Conservation (phyloP, 2,113 vertebrate genomes). For the Chaetura pelagica region DNA sequence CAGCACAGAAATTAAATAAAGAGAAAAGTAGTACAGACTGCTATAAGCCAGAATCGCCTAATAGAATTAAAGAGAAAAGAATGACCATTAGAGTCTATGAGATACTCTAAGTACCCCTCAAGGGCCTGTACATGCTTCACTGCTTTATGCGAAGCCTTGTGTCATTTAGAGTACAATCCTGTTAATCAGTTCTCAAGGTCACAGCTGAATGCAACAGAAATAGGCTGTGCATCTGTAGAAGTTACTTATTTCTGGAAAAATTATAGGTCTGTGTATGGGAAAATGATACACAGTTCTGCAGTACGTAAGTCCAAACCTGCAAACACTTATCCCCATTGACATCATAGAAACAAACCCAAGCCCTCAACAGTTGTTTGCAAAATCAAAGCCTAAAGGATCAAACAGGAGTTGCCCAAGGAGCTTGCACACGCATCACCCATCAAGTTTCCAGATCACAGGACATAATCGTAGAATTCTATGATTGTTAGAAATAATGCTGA, state of each 20-base stretch:
- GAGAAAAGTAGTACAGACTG: neutral
- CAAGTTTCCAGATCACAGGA: neutral
- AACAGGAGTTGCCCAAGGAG: neutral
- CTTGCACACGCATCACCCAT: too few species aligned
- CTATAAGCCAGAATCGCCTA: slow-evolving; percentile 19
- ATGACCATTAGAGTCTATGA: slow-evolving; percentile 43
- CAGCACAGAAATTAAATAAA: slow-evolving; percentile 34
- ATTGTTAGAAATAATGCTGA: neutral
- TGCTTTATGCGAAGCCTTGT: slow-evolving; percentile 33
- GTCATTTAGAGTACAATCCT: neutral
- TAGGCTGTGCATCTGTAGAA: neutral
- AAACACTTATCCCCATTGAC: neutral
- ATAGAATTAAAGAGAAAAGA: slow-evolving; percentile 46
- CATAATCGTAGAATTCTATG: too few species aligned
- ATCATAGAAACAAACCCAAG: neutral
- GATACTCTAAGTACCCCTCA: slow-evolving; percentile 39
- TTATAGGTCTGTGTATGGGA: neutral
- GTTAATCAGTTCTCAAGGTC: slow-evolving; percentile 59
- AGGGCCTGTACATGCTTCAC: slow-evolving; percentile 38
- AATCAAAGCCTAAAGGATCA: neutral
- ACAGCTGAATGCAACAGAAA: neutral
- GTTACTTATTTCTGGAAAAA: slow-evolving; percentile 10
- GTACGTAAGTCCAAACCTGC: neutral
- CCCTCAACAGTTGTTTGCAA: neutral
- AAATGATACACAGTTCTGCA: neutral